These are phyloP conservation scores for Euura saliciscinereae DNA, from an alignment of 1,140 invertebrate genomes.

Conservation along the genomic window DNA sequence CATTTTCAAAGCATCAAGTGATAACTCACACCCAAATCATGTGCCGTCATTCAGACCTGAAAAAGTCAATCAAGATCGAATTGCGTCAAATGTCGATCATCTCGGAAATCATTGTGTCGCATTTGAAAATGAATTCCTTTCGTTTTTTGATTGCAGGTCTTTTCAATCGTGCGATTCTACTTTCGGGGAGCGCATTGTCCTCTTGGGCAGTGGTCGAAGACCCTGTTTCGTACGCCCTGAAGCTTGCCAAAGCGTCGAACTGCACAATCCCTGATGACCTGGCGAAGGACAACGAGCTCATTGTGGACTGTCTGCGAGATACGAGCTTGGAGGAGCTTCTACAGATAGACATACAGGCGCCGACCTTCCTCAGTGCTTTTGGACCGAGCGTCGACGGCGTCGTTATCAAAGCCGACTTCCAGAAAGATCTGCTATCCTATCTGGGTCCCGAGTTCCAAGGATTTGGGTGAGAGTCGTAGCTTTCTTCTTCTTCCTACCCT, in stretches of 20 bases:
- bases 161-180: conserved; percentile 88
- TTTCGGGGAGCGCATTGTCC: conserved; percentile 91
- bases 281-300: conserved; percentile 77
- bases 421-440: conserved; percentile 74
- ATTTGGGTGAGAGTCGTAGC: conserved; percentile 57
- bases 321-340: conserved; percentile 79
- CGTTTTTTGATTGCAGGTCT: conserved; percentile 64
- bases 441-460: conserved; percentile 73
- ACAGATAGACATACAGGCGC: conserved; percentile 77
- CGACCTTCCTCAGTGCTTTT: conserved; percentile 84
- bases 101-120: too few relatives aligned
- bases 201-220: conserved; percentile 94
- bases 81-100: too few relatives aligned
- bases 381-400: conserved; percentile 87
- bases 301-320: conserved; percentile 82
- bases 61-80: too few relatives aligned
- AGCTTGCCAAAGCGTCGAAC: conserved; percentile 84
- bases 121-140: too few relatives aligned
- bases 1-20: too few relatives aligned
- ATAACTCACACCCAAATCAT: too few relatives aligned
- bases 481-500: too few relatives aligned
- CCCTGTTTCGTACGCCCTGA: conserved; percentile 83
- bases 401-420: conserved; percentile 81
- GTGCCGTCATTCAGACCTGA: too few relatives aligned
- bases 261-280: conserved; percentile 83